Base-by-base conservation (phyloP, 2,797 vertebrate genomes). In the Adelosebastes latens region DNA sequence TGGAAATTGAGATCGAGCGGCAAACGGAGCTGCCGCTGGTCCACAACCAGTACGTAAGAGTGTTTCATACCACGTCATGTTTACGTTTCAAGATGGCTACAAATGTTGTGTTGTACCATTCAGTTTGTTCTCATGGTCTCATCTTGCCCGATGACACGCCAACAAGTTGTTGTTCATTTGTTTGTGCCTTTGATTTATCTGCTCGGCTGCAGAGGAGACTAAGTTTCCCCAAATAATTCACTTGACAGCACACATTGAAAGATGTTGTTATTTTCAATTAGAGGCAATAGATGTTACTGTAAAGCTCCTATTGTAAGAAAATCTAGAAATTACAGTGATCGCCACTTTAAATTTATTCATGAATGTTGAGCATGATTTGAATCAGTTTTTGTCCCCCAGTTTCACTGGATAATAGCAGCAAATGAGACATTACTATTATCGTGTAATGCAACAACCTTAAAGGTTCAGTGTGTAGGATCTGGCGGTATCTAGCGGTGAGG, bases 111-210 rank as follows among this genome's bases (percentile, higher is more conserved):
- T 83, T 79, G 87, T 82, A 79, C 73, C 36, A 27, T 72, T 85
- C 56, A 64, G 69, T 82, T 76, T 69, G 55, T 82, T 72, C 55
- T 78, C 77, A 62, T 75, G 75, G 65, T 86, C 73, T 82, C 75
- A 78, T 85, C 77, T 83, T 55, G 58, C 75, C 84, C 42, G 73
- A 78, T 75, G 80, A 85, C 66, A 75, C 1, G 7, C 85, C 29
- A 55, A 14, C 77, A 56, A 82, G 55, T 82, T 69, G 75, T 82
- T 67, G 39, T 85, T 88, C 4, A 81, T 93, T 92, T 93, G 89
- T 94, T 84, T 86, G 94, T 95, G 94, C 93, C 94, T 96, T 95
- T 94, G 68, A 82, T 89, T 94, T 91, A 67, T 89, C 83, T 83
- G 79, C 83, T 89, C 60, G 65, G 78, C 83, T 83, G 83, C 82